Evolutionary conservation across 2,888 invertebrate genomes (phyloP).

Genomic region (Capitulum mitella): DNA sequence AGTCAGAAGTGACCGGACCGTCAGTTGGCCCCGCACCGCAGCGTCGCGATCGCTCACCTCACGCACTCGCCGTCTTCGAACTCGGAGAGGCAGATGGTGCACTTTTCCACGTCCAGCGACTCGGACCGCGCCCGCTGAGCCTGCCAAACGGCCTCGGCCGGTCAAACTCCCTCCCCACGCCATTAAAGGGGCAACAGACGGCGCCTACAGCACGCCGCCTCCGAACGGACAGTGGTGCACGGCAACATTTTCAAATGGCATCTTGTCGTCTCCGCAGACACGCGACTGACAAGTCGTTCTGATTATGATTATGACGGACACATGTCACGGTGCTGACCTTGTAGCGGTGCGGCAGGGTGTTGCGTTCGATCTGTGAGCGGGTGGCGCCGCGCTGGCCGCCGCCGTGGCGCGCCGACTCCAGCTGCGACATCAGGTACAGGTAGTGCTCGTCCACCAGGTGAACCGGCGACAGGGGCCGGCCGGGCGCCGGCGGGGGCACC

Average conservation of each 20-base stretch:
- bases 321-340: constrained; percentile 43
- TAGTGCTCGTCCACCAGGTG: constrained; percentile 28
- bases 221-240: too few species aligned
- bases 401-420: constrained; percentile 54
- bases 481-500: not conserved
- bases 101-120: constrained; percentile 72
- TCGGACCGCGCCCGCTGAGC: constrained; percentile 52
- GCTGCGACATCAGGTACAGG: constrained; percentile 29
- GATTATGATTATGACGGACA: not conserved
- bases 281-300: too few species aligned
- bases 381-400: constrained; percentile 58
- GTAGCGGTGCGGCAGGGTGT: constrained; percentile 78
- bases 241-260: too few species aligned
- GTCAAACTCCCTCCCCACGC: too few species aligned
- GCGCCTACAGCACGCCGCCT: too few species aligned
- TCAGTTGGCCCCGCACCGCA: too few species aligned
- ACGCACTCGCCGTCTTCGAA: constrained; percentile 82
- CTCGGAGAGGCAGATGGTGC: constrained; percentile 81
- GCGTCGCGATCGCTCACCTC: constrained; percentile 53
- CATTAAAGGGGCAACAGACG: too few species aligned
- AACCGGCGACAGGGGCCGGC: too few species aligned
- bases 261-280: too few species aligned
- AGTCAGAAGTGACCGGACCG: too few species aligned
- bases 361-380: constrained; percentile 70
- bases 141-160: too few species aligned